Base-by-base conservation (phyloP, 1,140 invertebrate genomes). In the Micrasema longulum region DNA sequence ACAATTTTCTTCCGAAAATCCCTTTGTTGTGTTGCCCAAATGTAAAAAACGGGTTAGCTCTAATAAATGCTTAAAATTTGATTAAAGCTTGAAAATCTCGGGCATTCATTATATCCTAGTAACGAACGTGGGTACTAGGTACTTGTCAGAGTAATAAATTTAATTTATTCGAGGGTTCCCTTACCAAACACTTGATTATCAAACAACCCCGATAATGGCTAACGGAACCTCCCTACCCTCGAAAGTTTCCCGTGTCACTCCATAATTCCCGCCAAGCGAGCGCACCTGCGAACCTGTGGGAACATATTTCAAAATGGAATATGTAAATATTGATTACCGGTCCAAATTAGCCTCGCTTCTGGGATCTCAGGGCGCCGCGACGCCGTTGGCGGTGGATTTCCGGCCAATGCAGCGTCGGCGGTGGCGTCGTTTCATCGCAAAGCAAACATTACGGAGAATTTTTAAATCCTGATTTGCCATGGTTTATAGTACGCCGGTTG, bases 311-410 rank as follows among this genome's bases (percentile, higher is more conserved):
- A 69, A 69, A 68, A 69, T 36, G 67, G 55, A 48, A 69, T 69
- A 69, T 62, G 67, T 69, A 69, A 69, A 69, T 69, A 69, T 69
- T 69, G 67, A 69, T 69, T 69, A 62, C 52, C 67, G 22, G 55
- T 36, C 38, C 55, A 69, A 69, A 69, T 60, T 69, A 69, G 55
- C 67, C 43, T 9, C 41, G 53, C 65, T 68, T 31, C 48, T 55
- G 18, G 50, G 14, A 47, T n/a, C 38, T 18, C 57, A 10, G 10
- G 38, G 4, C 18, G 16, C 11, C 11, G 9, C 38, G 57, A 2
- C 26, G 26, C 26, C 26, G 26, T 7, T 7, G 26, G 26, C 7
- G 26, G 26, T 7, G 7, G 26, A 7, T 31, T 31, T 31, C 26
- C 26, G 26, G 26, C 26, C 26, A 7, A 7, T 31, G 26, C 26